Evolutionary conservation across 2,797 vertebrate species (phyloP), one percentile per base, ranked within the genome.

Genomic region (Denticeps clupeoides): DNA sequence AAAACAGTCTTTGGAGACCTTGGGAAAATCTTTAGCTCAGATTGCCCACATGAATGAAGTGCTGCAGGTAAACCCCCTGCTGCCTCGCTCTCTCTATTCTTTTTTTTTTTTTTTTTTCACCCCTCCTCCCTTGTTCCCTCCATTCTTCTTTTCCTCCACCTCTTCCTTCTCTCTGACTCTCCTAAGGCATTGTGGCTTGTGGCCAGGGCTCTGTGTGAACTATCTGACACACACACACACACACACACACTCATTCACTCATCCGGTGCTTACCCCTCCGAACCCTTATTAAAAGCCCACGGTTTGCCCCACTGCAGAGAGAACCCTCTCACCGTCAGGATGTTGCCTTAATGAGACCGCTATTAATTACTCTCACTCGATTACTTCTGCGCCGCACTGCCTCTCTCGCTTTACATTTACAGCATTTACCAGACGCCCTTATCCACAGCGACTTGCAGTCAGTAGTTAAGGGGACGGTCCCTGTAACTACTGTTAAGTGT

Each of bases 121-220:
- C 26, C 25, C 26, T 7, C 26, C 1, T 42, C 2, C 45, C 22
- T 25, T 41, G 25, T 15, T 31, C 3, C 31, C 18, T 23, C 28
- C 38, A 38, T 28, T 41, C 19, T 21, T 42, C 47, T 13, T 31
- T 11, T 16, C 23, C 3, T 32, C 35, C 49, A 33, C 37, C 19
- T 47, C 28, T 42, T 47, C 18, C n/a, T 33, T 9, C 11, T 27
- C 3, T 33, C 19, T 45, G 27, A 28, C 8, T 40, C 29, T 52
- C 55, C 50, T 42, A 19, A 41, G 65, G 67, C 50, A 45, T 13
- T 61, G 53, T 66, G 70, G 67, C 64, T 51, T 23, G 13, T 41
- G 35, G 60, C 65, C 65, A 70, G 58, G 53, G 49, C 56, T 21
- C 65, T 56, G 65, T 60, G 56, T 67, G 65, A 70, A 54, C 45